Conservation (phyloP, 2,797 vertebrate genomes). For the Gambusia yucatana region DNA sequence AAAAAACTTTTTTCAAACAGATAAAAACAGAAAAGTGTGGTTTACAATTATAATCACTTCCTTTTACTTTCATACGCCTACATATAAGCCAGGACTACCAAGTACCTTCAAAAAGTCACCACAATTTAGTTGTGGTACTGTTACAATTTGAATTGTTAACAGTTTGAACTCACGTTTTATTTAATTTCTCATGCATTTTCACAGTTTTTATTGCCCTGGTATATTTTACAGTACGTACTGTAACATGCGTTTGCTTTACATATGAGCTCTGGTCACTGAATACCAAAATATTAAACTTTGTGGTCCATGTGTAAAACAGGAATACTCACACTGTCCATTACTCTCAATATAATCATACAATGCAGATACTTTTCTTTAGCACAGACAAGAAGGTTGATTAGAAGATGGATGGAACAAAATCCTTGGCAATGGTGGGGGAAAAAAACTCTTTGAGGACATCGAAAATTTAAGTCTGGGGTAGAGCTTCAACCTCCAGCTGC, state of each 20-base stretch:
- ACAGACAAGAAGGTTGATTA: not conserved
- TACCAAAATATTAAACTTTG: not conserved
- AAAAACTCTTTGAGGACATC: not conserved
- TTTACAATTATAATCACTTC: not conserved
- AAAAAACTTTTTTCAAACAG: not conserved
- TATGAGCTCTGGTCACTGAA: not conserved
- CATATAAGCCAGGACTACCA: not conserved
- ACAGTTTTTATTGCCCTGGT: not conserved
- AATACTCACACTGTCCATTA: not conserved
- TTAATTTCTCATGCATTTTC: not conserved
- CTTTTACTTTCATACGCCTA: not conserved
- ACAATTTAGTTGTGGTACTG: not conserved
- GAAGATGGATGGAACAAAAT: not conserved
- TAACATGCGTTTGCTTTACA: not conserved
- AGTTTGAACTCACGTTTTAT: not conserved
- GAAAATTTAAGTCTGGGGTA: not conserved
- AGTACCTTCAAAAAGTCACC: not conserved
- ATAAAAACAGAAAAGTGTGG: not conserved
- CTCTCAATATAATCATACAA: not conserved
- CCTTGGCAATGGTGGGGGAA: too few relatives aligned
- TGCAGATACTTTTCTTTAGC: not conserved
- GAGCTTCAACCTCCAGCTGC: not conserved
- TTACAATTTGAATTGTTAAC: not conserved
- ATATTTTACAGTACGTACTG: not conserved
- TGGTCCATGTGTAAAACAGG: not conserved